These are phyloP conservation scores for Potamarius usumacintae DNA, from an alignment of 2,113 vertebrate species.

Conservation along the genomic window DNA sequence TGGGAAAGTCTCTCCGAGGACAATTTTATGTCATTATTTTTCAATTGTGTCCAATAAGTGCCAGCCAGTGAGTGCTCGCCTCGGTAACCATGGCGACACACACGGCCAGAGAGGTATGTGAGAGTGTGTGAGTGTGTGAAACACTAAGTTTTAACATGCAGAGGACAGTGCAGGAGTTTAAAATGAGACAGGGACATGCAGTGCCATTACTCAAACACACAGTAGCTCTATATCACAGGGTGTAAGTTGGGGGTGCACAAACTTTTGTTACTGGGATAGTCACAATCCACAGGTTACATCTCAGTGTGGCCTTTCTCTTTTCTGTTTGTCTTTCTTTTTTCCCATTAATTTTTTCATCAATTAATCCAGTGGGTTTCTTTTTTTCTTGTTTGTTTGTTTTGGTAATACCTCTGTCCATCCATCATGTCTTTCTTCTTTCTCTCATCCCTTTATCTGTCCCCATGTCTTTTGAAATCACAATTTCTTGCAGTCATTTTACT, in stretches of 20 bases:
- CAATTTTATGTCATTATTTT: constrained; percentile 31
- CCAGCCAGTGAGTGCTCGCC: constrained; percentile 1
- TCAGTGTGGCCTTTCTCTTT: not conserved
- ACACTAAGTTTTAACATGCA: not conserved
- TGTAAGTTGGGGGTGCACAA: not conserved
- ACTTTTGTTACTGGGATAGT: not conserved
- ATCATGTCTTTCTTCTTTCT: not conserved
- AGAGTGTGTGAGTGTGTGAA: not conserved
- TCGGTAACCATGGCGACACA: constrained; percentile 11
- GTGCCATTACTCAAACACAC: not conserved
- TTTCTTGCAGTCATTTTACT: not conserved
- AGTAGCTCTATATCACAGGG: not conserved
- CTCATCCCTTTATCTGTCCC: not conserved
- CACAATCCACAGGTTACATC: not conserved
- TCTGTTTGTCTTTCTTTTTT: not conserved
- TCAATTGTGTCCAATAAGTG: constrained; percentile 31
- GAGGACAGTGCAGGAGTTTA: not conserved
- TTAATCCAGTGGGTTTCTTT: not conserved
- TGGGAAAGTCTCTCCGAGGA: constrained; percentile 18
- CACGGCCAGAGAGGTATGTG: not conserved
- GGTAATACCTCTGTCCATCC: not conserved
- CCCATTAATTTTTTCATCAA: not conserved
- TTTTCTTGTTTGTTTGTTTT: no score
- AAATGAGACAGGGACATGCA: not conserved
- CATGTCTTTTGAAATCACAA: no score